Base-by-base conservation (phyloP, 2,888 invertebrate genomes). In the Ganaspis brasiliensis region DNA sequence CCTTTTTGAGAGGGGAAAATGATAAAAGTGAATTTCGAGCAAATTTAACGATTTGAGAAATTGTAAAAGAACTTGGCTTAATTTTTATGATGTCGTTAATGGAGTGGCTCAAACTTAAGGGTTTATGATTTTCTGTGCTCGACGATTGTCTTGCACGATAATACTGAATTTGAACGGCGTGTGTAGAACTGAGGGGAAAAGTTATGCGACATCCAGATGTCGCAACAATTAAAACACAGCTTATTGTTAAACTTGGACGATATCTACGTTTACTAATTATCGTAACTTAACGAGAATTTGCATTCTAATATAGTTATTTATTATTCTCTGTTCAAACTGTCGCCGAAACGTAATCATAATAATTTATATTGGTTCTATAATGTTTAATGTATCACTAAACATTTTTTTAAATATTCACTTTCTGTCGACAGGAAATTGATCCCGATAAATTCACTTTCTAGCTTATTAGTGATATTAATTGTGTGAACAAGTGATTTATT, bases 151-250 rank as follows among this genome's bases (percentile, higher is more conserved):
- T 81, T 78, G 79, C 82, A 76, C 83, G 87, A 86, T 87, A 86
- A 85, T 87, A 86, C 83, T 81, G 81, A 24, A 57, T 81, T 80
- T 76, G 79, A 82, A 85, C 79, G 84, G 85, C 77, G 85, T 74
- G 73, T 73, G 82, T 77, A 77, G 78, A 74, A 71, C 77, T 74
- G 82, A 79, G 82, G 83, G 83, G 82, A 83, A 85, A 87, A 86
- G 83, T 85, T 89, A 88, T 90, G 87, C 86, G 90, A 88, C 86
- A 85, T 81, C 89, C 91, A 91, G 91, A 90, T 91, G 91, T 89
- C 88, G 90, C 88, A 81, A 88, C 88, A 90, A 91, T 91, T 91
- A 91, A 91, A 91, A 88, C 85, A 80, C 81, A 81, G 89, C 85
- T 89, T 89, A 91, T 90, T 86, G 86, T 87, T 87, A 79, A 91